Base-by-base conservation (phyloP, 2,888 invertebrate genomes). In the Meiosimyza decipiens region DNA sequence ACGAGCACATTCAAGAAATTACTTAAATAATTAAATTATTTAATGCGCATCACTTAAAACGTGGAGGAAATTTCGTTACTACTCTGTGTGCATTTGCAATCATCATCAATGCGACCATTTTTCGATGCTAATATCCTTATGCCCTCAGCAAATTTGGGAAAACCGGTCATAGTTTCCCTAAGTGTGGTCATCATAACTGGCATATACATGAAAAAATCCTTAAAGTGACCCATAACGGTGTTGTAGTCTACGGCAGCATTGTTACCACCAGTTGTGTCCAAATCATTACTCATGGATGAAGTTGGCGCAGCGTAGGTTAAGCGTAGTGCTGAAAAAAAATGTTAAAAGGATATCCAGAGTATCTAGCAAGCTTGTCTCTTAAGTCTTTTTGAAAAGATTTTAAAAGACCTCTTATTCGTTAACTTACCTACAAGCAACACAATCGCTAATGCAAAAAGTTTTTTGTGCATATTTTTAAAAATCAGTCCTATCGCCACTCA, bases 131-230 rank as follows among this genome's bases (percentile, higher is more conserved):
- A 64, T 13, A 84, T 82, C 11, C 82, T 79, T 52, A 86, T 66
- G 6, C 85, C 82, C 59, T 85, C 86, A 0, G 83, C 81, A 13
- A 84, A 78, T 74, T 83, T 84, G 3, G 85, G 85, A 66, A 85
- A 84, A 4, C 86, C 85, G 0, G 81, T 76, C 82, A 85, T 84
- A 6, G 83, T 84, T 64, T 85, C 85, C 59, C 80, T 84, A 2
- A 85, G 55, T 0, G 86, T 82, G 11, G 84, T 84, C 83, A 85
- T 84, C 81, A 85, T 81, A 2, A 86, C 85, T 0, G 85, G 85
- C 75, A 85, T 59, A 77, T 85, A 86, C 85, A 85, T 85, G 64
- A 85, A 81, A 60, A 85, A 82, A 67, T 85, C 85, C 69, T 84
- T 85, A 65, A 86, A 81, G 64, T 85, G 84, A 0, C 78, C 79